Percentiles rank a stretch among this genome's conserved stretches.
Evolutionary conservation across 1,140 invertebrate genomes (phyloP).

Genomic region (Maconellicoccus hirsutus): DNA sequence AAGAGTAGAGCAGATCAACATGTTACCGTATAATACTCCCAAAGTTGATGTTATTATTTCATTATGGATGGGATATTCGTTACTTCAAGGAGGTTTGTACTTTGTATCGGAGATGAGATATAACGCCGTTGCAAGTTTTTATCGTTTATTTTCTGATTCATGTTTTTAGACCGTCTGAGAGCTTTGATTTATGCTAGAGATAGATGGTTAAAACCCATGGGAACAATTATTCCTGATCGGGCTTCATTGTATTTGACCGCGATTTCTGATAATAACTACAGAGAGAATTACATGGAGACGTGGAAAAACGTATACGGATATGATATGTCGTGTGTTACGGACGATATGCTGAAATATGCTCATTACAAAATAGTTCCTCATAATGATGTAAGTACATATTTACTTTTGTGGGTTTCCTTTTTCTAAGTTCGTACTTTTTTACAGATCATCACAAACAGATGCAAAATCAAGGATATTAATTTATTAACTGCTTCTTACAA

Average conservation of each 20-base stretch:
- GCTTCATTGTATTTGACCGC: not conserved
- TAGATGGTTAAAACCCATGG: not conserved
- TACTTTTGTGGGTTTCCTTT: no score
- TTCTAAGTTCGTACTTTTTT: not conserved
- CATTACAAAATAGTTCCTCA: not conserved
- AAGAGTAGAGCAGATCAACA: not conserved
- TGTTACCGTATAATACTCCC: slow-evolving; percentile 49
- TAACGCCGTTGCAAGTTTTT: no score
- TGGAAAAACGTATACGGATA: slow-evolving; percentile 13
- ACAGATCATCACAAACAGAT: not conserved
- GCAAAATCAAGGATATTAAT: not conserved
- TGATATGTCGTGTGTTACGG: not conserved
- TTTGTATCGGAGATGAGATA: not conserved
- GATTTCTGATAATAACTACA: not conserved
- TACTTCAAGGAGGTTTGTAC: slow-evolving; percentile 92
- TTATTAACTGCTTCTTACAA: not conserved
- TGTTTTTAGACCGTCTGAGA: not conserved
- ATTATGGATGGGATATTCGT: slow-evolving; percentile 99
- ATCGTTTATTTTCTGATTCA: not conserved
- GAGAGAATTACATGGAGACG: not conserved
- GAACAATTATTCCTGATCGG: not conserved
- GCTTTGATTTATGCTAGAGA: not conserved
- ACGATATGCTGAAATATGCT: not conserved
- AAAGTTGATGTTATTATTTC: slow-evolving; percentile 94
- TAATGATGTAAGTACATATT: not conserved